Evolutionary conservation across 2,113 vertebrate species (phyloP), one percentile per base, ranked within the genome.

Genomic region (Zosterops lateralis): DNA sequence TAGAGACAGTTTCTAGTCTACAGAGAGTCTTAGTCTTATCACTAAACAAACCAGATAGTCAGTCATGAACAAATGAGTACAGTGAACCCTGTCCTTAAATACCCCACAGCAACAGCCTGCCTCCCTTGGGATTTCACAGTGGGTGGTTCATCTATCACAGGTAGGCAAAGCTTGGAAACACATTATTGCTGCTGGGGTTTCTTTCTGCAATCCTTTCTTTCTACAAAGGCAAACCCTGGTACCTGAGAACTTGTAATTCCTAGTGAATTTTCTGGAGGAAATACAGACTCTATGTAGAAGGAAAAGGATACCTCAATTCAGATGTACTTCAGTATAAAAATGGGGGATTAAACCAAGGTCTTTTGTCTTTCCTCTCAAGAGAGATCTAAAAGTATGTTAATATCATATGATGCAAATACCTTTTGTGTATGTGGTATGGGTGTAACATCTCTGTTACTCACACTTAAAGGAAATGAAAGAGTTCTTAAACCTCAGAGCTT

Each of bases 21-120:
- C 70, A 90, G 80, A 86, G 80, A 67, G 40, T 87, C 86, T 93
- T 84, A 94, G 89, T 87, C 83, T 84, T 96, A 94, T 92, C 92
- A 93, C 73, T 87, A 84, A 94, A 89, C 92, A 96, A 96, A 95
- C 57, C 50, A 84, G 76, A 86, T 74, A 93, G 83, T 54, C 82
- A 94, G 67, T 31, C 38, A 74, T 32, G 61, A 96, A 73, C 50
- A 91, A 91, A 85, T 26, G 50, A 81, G 73, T 22, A 68, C 58
- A 87, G 71, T 61, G 70, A 84, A 71, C 40, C 57, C 73, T 92
- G 66, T 61, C 91, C 84, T 96, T 75, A 94, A 89, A 81, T 50
- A 76, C 50, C 64, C 76, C 50, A 26, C 14, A 83, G 78, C 45
- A 80, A 31, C 47, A 62, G 62, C 25, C 54, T 68, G 36, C 48